Evolutionary conservation across 2,113 vertebrate genomes (phyloP).

Genomic region (Tupaia tana): DNA sequence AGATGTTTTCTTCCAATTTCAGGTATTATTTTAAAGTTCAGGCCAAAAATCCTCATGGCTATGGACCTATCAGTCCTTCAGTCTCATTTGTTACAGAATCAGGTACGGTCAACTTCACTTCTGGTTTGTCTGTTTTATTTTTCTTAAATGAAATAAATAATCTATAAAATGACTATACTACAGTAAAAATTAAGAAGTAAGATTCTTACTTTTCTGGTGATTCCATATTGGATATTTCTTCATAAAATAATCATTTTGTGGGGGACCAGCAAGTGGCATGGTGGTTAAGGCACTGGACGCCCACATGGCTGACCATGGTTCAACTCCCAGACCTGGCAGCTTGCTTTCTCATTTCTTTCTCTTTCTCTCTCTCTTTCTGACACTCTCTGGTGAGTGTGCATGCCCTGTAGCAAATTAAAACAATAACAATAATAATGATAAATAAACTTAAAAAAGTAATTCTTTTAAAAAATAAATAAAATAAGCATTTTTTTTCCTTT

Average conservation of each 20-base stretch:
- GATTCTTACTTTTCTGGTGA: background rate
- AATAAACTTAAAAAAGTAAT: too few species aligned
- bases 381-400: too few species aligned
- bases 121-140: background rate
- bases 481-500: background rate
- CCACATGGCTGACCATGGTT: too few species aligned
- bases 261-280: too few species aligned
- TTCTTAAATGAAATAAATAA: constrained; percentile 28
- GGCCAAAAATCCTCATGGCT: constrained; percentile 95
- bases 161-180: background rate
- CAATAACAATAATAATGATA: too few species aligned
- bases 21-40: constrained; percentile 99
- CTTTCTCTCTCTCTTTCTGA: too few species aligned
- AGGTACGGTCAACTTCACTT: constrained; percentile 85
- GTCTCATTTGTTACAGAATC: constrained; percentile 97
- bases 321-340: too few species aligned
- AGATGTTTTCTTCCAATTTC: constrained; percentile 74
- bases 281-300: too few species aligned
- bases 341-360: too few species aligned
- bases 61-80: constrained; percentile 94
- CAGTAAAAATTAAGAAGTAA: background rate
- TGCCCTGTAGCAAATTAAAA: too few species aligned
- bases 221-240: background rate
- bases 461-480: too few species aligned
- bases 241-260: background rate